Evolutionary conservation across 1,140 invertebrate genomes (phyloP).

Genomic region (Tetramorium alpestre): DNA sequence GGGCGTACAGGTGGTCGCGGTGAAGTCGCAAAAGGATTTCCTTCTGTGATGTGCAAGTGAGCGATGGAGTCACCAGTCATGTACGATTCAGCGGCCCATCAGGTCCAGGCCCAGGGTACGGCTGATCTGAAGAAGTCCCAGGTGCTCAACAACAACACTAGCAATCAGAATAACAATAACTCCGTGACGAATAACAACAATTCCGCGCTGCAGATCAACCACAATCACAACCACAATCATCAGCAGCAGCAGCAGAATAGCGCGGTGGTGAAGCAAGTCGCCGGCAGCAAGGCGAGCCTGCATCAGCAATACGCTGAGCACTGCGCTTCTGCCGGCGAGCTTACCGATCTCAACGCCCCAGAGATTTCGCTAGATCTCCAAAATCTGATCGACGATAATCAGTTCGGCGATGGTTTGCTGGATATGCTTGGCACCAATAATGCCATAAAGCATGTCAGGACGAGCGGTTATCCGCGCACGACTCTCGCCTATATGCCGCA

Average conservation of each 20-base stretch:
- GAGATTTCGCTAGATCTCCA: slow-evolving; percentile 96
- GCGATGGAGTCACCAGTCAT: slow-evolving; percentile 84
- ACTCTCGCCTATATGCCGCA: slow-evolving; percentile 94
- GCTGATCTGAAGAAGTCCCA: slow-evolving; percentile 81
- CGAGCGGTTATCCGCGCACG: slow-evolving; percentile 87
- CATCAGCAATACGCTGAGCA: slow-evolving; percentile 89
- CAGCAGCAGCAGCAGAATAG: slow-evolving; percentile 72
- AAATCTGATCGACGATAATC: slow-evolving; percentile 94
- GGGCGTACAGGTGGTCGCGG: slow-evolving; percentile 45
- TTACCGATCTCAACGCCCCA: slow-evolving; percentile 94
- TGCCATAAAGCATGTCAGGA: slow-evolving; percentile 82
- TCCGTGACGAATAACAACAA: slow-evolving; percentile 72
- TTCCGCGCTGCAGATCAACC: slow-evolving; percentile 81
- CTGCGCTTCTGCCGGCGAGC: slow-evolving; percentile 87
- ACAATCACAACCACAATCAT: slow-evolving; percentile 84
- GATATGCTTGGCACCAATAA: slow-evolving; percentile 90
- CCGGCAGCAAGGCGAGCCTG: slow-evolving; percentile 84
- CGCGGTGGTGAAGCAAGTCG: slow-evolving; percentile 83
- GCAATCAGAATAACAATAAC: slow-evolving; percentile 73
- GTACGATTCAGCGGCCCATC: slow-evolving; percentile 83
- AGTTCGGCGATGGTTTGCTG: slow-evolving; percentile 93
- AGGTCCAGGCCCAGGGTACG: slow-evolving; percentile 80
- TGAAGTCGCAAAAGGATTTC: slow-evolving; percentile 32
- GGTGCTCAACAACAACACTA: slow-evolving; percentile 77
- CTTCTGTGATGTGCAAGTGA: slow-evolving; percentile 83